phyloP scores from a whole-genome alignment of 2,888 invertebrate species.

The Eudemis profundana region DNA sequence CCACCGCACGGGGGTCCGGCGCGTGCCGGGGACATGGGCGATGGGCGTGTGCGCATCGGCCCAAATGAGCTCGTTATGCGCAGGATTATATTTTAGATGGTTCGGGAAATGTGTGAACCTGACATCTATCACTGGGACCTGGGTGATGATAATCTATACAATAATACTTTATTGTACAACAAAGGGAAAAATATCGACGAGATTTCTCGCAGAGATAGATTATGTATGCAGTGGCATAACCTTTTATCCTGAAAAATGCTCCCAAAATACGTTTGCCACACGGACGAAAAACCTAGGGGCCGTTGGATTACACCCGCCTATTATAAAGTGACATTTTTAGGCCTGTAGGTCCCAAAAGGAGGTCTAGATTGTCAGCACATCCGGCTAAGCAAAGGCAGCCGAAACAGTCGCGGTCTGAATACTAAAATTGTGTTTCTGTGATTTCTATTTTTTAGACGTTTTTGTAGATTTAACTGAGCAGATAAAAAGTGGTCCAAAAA shows the following conservation, averaged over 20 bases:
- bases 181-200: no score
- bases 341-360: background rate
- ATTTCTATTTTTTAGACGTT: background rate
- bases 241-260: no score
- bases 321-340: background rate
- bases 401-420: background rate
- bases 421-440: constrained; percentile 3
- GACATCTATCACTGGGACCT: background rate
- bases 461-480: background rate
- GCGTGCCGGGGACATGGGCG: constrained; percentile 53
- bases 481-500: background rate
- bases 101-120: background rate
- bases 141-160: no score
- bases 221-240: no score
- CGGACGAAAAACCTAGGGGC: no score
- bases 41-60: constrained; percentile 54
- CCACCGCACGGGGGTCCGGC: constrained; percentile 3
- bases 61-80: constrained; percentile 46
- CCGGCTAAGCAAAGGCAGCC: background rate
- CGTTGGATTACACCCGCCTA: no score
- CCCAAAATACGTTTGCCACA: no score
- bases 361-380: constrained; percentile 1
- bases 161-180: no score
- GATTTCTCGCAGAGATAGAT: no score
- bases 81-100: constrained; percentile 11